These are phyloP conservation scores for Hemiprocne comata DNA, from an alignment of 2,113 vertebrate genomes.

Conservation along the genomic window DNA sequence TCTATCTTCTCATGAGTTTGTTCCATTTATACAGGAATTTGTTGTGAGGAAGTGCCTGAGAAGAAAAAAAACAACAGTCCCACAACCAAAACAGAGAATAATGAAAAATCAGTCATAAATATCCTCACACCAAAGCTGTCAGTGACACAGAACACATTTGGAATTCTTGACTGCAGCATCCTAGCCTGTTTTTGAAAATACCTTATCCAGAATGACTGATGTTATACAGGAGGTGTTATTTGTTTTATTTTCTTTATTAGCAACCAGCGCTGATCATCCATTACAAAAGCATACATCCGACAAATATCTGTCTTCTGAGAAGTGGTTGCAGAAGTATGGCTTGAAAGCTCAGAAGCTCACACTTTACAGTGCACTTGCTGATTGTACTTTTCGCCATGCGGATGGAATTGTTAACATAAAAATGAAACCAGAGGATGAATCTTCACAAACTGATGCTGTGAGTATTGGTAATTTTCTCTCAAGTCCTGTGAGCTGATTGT, in stretches of 20 bases:
- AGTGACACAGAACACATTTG: background rate
- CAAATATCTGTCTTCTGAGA: conserved; percentile 73
- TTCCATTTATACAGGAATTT: background rate
- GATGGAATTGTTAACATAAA: conserved; percentile 80
- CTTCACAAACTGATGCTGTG: conserved; percentile 77
- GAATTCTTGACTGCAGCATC: background rate
- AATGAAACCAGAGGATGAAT: conserved; percentile 75
- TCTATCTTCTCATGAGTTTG: background rate
- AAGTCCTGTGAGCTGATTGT: rapidly evolving
- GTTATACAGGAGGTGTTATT: background rate
- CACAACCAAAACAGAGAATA: background rate
- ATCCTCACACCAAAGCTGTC: background rate
- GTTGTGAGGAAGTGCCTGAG: background rate
- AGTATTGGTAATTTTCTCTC: conserved; percentile 44
- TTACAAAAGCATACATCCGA: conserved; percentile 29
- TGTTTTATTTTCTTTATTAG: conserved; percentile 10
- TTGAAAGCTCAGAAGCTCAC: conserved; percentile 80
- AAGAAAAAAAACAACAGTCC: background rate
- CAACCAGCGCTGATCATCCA: background rate
- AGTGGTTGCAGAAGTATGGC: conserved; percentile 80
- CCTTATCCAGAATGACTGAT: background rate
- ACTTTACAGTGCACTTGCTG: conserved; percentile 72
- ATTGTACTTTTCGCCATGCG: conserved; percentile 78
- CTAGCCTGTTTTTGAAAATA: background rate
- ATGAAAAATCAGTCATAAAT: background rate